phyloP scores from a whole-genome alignment of 2,888 invertebrate genomes.

The Lasioglossum vierecki region DNA sequence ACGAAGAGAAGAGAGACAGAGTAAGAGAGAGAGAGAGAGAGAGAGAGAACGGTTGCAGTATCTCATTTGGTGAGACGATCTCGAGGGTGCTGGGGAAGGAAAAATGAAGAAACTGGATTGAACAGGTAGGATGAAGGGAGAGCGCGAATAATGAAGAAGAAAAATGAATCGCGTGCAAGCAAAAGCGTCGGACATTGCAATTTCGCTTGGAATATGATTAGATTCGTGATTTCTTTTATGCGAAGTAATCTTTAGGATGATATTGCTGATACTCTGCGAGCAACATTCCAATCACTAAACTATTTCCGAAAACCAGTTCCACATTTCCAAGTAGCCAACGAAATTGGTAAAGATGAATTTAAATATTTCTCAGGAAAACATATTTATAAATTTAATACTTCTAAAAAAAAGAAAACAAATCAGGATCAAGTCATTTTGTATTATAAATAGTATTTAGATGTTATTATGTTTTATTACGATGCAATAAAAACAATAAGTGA shows the following conservation, averaged over 20 bases:
- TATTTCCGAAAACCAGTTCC: background rate
- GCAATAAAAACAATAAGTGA: too few species aligned
- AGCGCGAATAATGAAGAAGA: background rate
- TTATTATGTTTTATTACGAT: too few species aligned
- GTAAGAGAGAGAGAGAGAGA: constrained; percentile 14
- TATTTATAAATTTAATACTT: too few species aligned
- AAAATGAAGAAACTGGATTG: background rate
- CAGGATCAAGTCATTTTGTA: too few species aligned
- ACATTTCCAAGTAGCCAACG: background rate
- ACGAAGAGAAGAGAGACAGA: constrained; percentile 14
- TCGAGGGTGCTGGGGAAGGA: background rate
- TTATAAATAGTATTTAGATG: too few species aligned
- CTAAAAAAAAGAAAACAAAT: too few species aligned
- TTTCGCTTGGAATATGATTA: background rate
- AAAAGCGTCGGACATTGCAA: background rate
- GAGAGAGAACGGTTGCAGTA: background rate
- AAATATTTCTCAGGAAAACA: too few species aligned
- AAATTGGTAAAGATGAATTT: background rate
- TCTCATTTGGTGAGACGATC: constrained; percentile 24
- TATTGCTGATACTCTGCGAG: background rate
- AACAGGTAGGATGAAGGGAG: background rate
- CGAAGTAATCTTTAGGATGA: background rate
- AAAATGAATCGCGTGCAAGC: background rate
- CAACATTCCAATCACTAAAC: background rate
- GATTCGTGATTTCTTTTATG: background rate